Evolutionary conservation across 2,113 vertebrate species (phyloP).

Genomic region (Neogobius melanostomus): DNA sequence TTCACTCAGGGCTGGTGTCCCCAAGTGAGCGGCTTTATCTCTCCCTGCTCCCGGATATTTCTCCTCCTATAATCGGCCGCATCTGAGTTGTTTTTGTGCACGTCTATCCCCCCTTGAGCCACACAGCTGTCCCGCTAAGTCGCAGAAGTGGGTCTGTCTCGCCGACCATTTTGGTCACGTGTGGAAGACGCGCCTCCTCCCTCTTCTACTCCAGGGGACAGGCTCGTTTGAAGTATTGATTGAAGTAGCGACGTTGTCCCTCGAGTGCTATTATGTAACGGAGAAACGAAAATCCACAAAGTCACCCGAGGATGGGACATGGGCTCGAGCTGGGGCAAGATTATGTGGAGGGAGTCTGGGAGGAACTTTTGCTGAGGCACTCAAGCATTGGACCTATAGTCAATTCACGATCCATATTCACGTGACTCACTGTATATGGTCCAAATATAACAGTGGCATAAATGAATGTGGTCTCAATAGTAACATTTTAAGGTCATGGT

Average conservation of each 20-base stretch:
- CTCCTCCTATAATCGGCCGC: constrained; percentile 42
- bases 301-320: constrained; percentile 39
- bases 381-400: not conserved
- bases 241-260: constrained; percentile 58
- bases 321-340: not conserved
- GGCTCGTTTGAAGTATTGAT: constrained; percentile 66
- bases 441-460: too few species aligned
- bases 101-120: constrained; percentile 14
- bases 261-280: constrained; percentile 61
- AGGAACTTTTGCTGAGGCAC: not conserved
- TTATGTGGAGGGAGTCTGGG: constrained; percentile 11
- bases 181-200: constrained; percentile 53
- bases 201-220: constrained; percentile 14
- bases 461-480: too few species aligned
- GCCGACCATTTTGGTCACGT: constrained; percentile 43
- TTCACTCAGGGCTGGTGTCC: constrained; percentile 45
- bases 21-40: constrained; percentile 51
- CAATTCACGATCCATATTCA: not conserved
- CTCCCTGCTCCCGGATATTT: constrained; percentile 38
- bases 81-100: constrained; percentile 31
- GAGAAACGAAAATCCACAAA: constrained; percentile 59
- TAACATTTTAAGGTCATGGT: too few species aligned
- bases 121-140: constrained; percentile 3
- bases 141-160: constrained; percentile 32
- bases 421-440: not conserved